Evolutionary conservation across 2,113 vertebrate genomes (phyloP).

Genomic region (Scatophagus argus): DNA sequence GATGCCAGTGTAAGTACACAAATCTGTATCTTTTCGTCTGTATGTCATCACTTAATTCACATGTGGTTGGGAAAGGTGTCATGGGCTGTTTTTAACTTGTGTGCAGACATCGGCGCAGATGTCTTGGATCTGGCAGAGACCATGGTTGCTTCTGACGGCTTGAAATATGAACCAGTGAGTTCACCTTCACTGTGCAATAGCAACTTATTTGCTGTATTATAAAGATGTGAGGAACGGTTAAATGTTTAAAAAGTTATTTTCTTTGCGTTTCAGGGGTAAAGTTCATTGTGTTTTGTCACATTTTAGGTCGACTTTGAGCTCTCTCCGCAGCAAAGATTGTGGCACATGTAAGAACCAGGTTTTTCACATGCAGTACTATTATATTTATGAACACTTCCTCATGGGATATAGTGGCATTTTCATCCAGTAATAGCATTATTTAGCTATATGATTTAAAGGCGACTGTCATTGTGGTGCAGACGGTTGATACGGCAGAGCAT

Average conservation of each 20-base stretch:
- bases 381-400: neutral
- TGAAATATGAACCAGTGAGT: slow-evolving; percentile 95
- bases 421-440: neutral
- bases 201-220: neutral
- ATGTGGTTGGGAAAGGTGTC: neutral
- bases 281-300: neutral
- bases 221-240: neutral
- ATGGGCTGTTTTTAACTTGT: neutral
- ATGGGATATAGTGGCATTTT: neutral
- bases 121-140: slow-evolving; percentile 97
- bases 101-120: slow-evolving; percentile 94
- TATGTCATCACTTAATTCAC: neutral
- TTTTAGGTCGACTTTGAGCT: slow-evolving; percentile 94
- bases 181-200: slow-evolving; percentile 23
- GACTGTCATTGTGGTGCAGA: neutral
- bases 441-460: neutral
- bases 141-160: slow-evolving; percentile 95
- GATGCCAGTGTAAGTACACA: slow-evolving; percentile 94
- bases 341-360: slow-evolving; percentile 91
- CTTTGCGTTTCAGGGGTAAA: neutral
- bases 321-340: slow-evolving; percentile 90
- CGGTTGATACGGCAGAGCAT: neutral
- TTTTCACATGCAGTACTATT: neutral
- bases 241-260: neutral
- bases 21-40: neutral